Conservation (phyloP, 2,888 invertebrate genomes). For the Tetragonula carbonaria region DNA sequence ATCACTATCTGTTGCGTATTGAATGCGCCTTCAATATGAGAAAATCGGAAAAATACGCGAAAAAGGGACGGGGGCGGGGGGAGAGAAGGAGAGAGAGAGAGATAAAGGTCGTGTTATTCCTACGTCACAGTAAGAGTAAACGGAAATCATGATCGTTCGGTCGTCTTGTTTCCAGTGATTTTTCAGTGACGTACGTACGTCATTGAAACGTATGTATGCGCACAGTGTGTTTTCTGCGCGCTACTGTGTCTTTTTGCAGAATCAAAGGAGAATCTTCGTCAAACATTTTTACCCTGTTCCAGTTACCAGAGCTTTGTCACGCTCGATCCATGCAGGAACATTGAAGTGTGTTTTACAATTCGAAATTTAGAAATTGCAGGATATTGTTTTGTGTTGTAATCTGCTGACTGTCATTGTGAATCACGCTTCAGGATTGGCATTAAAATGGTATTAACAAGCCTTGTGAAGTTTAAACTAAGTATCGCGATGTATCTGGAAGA, state of each 20-base stretch:
- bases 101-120: no score
- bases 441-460: no score
- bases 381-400: no score
- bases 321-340: neutral
- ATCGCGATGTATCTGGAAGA: no score
- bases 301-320: neutral
- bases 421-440: no score
- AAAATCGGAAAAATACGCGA: neutral
- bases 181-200: neutral
- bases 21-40: neutral
- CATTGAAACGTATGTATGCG: no score
- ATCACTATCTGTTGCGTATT: constrained; percentile 25
- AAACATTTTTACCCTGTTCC: neutral
- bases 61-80: neutral
- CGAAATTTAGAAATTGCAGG: neutral
- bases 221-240: no score
- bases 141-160: neutral
- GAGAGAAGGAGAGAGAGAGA: no score
- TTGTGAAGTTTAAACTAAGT: no score
- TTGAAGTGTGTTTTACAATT: neutral
- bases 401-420: no score
- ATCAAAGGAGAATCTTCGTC: no score
- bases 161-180: neutral
- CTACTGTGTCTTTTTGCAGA: neutral
- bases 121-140: neutral